Evolutionary conservation across 2,797 vertebrate species (phyloP), one percentile per base, ranked within the genome.

Genomic region (Sphenopsis melanotis): DNA sequence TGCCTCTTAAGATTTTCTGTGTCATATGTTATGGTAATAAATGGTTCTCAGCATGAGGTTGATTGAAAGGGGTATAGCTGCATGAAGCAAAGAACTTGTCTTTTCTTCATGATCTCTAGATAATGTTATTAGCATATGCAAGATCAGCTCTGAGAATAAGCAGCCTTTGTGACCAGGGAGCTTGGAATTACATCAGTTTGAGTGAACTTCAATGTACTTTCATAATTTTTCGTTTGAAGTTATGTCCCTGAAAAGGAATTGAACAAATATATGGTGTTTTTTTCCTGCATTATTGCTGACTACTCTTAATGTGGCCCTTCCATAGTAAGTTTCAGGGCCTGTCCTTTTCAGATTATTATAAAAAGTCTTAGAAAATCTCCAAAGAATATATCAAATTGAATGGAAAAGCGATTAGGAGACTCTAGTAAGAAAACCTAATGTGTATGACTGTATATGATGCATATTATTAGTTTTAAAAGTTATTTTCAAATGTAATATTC

Each of bases 11-110:
- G 84, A 79, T 94, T 88, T 92, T 89, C 76, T 81, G 61, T 96
- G 94, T 96, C 91, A 57, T 81, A 82, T 90, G 83, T 91, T 91
- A 96, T 63, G 66, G 55, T 90, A 94, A 96, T 96, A 94, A 93
- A 94, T 66, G 85, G 76, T 88, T 94, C 87, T 94, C 91, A 76
- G 77, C 69, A 79, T 88, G 96, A 92, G 87, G 92, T 56, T 96
- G 96, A 96, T 97, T 96, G 91, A 91, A 95, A 92, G 70, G 69
- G n/a, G 63, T 88, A 81, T 34, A 84, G 55, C 76, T 76, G 66
- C 80, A 83, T 70, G 87, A 91, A 91, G 89, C 82, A 93, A 87
- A 93, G 74, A 92, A 65, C 59, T 87, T 83, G 79, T 68, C 70
- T 89, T 86, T 78, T 72, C 82, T 81, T 91, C 42, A 15, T 72